Percentiles rank a stretch among this genome's conserved stretches.
Conservation (phyloP, 2,113 vertebrate genomes). For the Pluvianellus socialis region DNA sequence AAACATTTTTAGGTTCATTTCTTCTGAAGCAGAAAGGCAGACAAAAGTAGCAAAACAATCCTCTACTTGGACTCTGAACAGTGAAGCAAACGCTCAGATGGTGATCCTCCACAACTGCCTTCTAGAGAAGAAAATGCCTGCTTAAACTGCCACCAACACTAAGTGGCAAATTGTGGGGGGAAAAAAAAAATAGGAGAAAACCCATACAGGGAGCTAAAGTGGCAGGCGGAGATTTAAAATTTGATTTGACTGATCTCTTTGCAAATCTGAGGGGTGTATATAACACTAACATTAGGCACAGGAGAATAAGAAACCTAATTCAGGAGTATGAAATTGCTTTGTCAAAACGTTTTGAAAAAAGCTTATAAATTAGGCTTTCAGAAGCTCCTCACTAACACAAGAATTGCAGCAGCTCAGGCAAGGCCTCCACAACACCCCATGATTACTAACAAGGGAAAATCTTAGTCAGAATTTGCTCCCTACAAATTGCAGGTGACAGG, state of each 20-base stretch:
- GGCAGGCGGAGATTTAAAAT: neutral
- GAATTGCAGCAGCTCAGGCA: neutral
- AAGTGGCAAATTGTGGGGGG: neutral
- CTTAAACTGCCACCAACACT: neutral
- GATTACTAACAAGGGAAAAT: neutral
- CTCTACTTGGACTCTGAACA: neutral
- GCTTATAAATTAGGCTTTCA: neutral
- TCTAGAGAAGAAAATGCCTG: neutral
- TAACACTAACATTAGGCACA: neutral
- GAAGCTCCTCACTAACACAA: neutral
- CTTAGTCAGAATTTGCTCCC: neutral
- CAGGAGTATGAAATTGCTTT: neutral
- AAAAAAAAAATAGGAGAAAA: neutral
- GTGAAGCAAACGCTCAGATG: neutral
- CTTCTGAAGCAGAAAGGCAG: neutral
- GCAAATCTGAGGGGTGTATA: neutral
- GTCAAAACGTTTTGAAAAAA: neutral
- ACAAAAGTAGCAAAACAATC: neutral
- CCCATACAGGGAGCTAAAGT: neutral
- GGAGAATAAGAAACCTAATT: neutral
- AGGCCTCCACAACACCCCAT: accelerated
- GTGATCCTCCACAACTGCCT: neutral
- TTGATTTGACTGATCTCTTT: neutral
- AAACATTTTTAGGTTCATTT: neutral
- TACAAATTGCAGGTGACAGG: neutral